Evolutionary conservation across 1,140 invertebrate genomes (phyloP).

Genomic region (Ceratitis capitata): DNA sequence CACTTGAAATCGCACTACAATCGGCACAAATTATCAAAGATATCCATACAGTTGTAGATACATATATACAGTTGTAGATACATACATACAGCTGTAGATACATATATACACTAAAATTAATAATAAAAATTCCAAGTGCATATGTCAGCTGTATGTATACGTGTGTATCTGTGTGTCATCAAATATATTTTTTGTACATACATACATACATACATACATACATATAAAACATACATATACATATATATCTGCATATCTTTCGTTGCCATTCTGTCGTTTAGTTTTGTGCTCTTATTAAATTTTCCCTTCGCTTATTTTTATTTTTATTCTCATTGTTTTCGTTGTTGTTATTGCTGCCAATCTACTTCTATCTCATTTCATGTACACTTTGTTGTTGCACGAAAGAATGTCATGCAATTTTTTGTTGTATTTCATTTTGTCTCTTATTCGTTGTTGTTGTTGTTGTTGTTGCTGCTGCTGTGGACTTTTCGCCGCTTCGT

Average conservation of each 20-base stretch:
- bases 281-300: conserved; percentile 5
- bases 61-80: background rate
- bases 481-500: conserved; percentile 47
- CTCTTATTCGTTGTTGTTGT: conserved; percentile 12
- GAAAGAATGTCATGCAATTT: conserved; percentile 64
- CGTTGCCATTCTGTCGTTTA: background rate
- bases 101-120: background rate
- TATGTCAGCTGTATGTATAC: background rate
- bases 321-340: background rate
- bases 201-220: background rate
- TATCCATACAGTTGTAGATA: no score
- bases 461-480: no score
- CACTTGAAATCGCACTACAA: no score
- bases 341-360: background rate
- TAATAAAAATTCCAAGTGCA: background rate
- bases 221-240: background rate
- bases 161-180: no score
- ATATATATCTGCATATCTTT: background rate
- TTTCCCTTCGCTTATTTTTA: background rate
- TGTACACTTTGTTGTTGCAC: conserved; percentile 52
- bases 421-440: conserved; percentile 51
- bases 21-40: no score
- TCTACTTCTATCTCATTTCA: background rate
- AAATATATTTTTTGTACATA: background rate
- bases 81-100: background rate